A percentile compares a stretch with the other conserved stretches of the same genome.
Evolutionary conservation across 2,113 vertebrate genomes (phyloP).

Genomic region (Tricholaema leucomelas): DNA sequence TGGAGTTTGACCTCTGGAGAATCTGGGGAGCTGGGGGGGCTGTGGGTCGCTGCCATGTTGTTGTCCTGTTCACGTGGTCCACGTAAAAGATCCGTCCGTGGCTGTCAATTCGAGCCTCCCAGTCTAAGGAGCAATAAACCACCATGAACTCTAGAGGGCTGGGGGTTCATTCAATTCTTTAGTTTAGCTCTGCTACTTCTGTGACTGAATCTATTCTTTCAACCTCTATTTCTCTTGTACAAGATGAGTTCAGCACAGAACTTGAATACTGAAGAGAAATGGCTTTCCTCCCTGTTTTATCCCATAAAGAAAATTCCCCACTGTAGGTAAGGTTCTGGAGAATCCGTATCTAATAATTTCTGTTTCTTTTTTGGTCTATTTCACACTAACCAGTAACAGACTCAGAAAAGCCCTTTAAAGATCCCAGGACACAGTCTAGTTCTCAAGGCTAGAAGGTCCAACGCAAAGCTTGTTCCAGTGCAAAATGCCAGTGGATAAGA

Average conservation of each 20-base stretch:
- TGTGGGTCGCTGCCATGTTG: constrained; percentile 96
- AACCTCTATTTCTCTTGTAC: not conserved
- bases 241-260: not conserved
- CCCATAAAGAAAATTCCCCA: not conserved
- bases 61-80: constrained; percentile 97
- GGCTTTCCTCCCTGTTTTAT: not conserved
- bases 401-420: no score
- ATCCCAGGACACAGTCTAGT: not conserved
- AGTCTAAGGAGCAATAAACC: constrained; percentile 78
- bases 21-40: constrained; percentile 93
- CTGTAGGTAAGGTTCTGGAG: not conserved
- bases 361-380: not conserved
- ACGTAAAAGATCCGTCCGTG: constrained; percentile 98
- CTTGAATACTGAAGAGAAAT: not conserved
- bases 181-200: not conserved
- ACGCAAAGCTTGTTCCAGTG: not conserved
- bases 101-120: constrained; percentile 98
- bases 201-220: not conserved
- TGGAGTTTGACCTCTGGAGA: constrained; percentile 95
- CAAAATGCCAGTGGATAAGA: not conserved
- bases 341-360: not conserved
- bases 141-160: not conserved
- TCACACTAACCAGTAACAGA: not conserved
- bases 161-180: not conserved
- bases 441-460: not conserved